Conservation (phyloP, 2,888 invertebrate genomes). For the Drosophila merina region DNA sequence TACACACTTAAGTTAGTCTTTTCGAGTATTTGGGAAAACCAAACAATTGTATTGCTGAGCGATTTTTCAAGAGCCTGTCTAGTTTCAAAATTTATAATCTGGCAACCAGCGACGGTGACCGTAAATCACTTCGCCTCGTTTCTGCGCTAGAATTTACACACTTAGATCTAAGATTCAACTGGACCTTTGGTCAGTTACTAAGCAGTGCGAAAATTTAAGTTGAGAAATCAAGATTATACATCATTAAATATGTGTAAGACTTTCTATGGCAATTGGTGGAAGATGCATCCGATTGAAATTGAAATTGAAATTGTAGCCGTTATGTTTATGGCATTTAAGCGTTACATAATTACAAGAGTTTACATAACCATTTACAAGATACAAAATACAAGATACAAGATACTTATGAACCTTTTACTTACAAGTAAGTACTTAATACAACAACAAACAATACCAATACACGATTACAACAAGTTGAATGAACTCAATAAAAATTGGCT, state of each 20-base stretch:
- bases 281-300: slow-evolving; percentile 9
- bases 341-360: slow-evolving; percentile 44
- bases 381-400: slow-evolving; percentile 38
- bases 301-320: slow-evolving; percentile 40
- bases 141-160: slow-evolving; percentile 35
- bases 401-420: slow-evolving; percentile 58
- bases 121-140: slow-evolving; percentile 20
- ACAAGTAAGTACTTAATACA: slow-evolving; percentile 63
- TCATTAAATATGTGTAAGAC: slow-evolving; percentile 54
- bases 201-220: slow-evolving; percentile 5
- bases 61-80: neutral
- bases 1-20: slow-evolving; percentile 11
- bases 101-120: slow-evolving; percentile 22
- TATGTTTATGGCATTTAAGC: slow-evolving; percentile 49
- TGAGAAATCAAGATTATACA: slow-evolving; percentile 2
- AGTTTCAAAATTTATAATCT: slow-evolving; percentile 14
- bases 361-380: slow-evolving; percentile 51
- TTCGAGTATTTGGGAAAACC: neutral
- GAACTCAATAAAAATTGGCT: slow-evolving; percentile 30
- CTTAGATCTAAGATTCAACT: slow-evolving; percentile 17
- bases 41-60: neutral
- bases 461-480: slow-evolving; percentile 13
- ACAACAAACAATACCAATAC: slow-evolving; percentile 44
- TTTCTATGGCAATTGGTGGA: slow-evolving; percentile 48
- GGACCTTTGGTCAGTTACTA: slow-evolving; percentile 12